Conservation (phyloP, 2,888 invertebrate genomes). For the Orthosia incerta region DNA sequence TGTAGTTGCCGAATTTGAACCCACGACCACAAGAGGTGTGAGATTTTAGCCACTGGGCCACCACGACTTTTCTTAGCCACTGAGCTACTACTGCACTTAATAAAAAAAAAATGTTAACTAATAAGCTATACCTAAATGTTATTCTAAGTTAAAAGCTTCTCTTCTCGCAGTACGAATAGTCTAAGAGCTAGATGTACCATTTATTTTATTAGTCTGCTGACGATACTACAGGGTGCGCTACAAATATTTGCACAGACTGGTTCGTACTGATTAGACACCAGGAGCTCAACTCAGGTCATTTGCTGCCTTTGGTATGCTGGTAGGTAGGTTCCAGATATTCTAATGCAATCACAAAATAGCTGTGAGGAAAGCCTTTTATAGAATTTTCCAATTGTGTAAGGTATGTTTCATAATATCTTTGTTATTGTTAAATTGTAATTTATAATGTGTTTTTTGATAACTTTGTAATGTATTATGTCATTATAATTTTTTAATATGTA, state of each 20-base stretch:
- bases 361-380: neutral
- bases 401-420: too few species aligned
- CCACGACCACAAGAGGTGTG: too few species aligned
- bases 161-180: too few species aligned
- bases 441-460: too few species aligned
- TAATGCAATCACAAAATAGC: neutral
- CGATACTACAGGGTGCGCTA: neutral
- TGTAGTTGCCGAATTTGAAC: too few species aligned
- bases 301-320: neutral
- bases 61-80: too few species aligned
- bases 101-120: too few species aligned
- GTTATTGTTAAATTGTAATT: too few species aligned
- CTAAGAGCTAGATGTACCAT: neutral
- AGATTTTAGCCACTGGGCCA: too few species aligned
- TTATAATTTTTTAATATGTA: too few species aligned
- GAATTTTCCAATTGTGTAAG: neutral
- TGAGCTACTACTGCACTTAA: too few species aligned
- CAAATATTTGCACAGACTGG: constrained; percentile 9
- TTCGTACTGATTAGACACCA: constrained; percentile 8
- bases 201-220: constrained; percentile 7
- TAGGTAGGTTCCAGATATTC: neutral
- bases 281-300: neutral
- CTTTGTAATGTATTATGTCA: too few species aligned
- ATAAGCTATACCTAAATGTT: neutral
- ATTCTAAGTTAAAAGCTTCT: neutral